A percentile compares a stretch with the other conserved stretches of the same genome.
These are phyloP conservation scores for Rana temporaria DNA, from an alignment of 2,113 vertebrate genomes.

Conservation along the genomic window DNA sequence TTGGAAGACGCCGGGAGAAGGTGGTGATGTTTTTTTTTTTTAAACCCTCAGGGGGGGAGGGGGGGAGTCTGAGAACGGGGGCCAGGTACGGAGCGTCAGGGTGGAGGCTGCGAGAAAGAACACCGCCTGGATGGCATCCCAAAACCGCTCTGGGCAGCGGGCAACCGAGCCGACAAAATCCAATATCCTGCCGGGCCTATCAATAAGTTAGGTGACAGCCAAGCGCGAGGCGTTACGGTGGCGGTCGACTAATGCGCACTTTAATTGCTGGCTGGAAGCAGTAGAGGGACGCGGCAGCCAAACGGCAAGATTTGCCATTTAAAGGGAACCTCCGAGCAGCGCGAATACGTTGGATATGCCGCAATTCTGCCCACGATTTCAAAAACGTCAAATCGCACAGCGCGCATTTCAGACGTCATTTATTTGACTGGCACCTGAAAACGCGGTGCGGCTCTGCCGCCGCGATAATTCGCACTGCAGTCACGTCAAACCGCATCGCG, in stretches of 20 bases:
- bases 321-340: too few species aligned
- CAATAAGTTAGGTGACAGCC: conserved; percentile 20
- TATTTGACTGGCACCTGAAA: too few species aligned
- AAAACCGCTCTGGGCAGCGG: not conserved
- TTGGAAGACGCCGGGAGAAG: conserved; percentile 12
- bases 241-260: not conserved
- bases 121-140: not conserved
- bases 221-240: conserved; percentile 1
- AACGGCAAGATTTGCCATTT: too few species aligned
- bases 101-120: conserved; percentile 4
- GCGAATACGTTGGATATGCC: too few species aligned
- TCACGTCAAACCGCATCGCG: too few species aligned
- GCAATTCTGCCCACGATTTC: too few species aligned
- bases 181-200: conserved; percentile 20
- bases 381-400: too few species aligned
- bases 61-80: conserved; percentile 10
- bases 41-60: not conserved
- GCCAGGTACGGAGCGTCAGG: conserved; percentile 43
- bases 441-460: too few species aligned
- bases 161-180: not conserved
- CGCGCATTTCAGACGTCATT: too few species aligned
- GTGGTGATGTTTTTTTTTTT: not conserved
- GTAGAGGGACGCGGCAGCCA: too few species aligned
- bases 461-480: too few species aligned
- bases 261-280: not conserved